Conservation (phyloP, 2,888 invertebrate genomes). For the Oasisia sp. region DNA sequence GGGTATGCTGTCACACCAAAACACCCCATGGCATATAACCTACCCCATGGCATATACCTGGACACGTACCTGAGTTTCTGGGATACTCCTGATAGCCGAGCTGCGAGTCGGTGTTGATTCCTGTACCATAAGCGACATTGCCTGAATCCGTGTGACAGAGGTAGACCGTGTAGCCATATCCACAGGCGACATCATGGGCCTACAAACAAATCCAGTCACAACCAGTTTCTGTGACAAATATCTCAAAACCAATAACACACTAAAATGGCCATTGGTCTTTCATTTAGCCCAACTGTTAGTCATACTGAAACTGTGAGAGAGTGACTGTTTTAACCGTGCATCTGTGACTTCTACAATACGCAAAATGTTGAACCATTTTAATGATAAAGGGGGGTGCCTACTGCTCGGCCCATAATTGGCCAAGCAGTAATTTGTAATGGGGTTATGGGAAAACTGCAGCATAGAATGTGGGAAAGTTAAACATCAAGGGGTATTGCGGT, state of each 20-base stretch:
- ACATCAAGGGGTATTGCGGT: no score
- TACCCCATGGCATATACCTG: not conserved
- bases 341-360: no score
- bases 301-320: no score
- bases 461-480: no score
- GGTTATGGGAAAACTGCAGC: no score
- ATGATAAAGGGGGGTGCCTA: no score
- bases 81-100: constrained; percentile 76
- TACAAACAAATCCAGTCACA: constrained; percentile 36
- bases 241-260: not conserved
- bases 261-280: not conserved
- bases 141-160: constrained; percentile 43
- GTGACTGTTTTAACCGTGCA: no score
- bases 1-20: not conserved
- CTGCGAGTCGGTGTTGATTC: constrained; percentile 92
- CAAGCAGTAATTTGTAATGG: no score
- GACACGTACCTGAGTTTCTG: constrained; percentile 49
- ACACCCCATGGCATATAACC: not conserved
- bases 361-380: no score
- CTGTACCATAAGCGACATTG: constrained; percentile 82
- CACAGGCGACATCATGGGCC: constrained; percentile 74
- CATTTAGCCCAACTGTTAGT: no score
- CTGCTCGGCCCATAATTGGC: no score
- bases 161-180: constrained; percentile 86
- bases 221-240: not conserved